These are phyloP conservation scores for Hyposmocoma kahamanoa DNA, from an alignment of 1,140 invertebrate genomes.

Conservation along the genomic window DNA sequence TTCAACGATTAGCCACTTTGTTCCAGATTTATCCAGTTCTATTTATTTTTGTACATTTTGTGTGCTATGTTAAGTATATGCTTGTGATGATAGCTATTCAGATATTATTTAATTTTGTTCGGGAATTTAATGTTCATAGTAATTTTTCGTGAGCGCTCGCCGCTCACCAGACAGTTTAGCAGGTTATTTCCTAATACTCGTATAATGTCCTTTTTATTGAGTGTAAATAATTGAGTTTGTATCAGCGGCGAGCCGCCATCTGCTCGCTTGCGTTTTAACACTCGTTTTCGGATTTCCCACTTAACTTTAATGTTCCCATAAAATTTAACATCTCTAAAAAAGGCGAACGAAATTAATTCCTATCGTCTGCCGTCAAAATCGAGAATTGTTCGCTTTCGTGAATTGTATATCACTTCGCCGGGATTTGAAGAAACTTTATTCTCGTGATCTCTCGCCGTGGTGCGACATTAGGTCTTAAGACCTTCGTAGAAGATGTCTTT, in stretches of 20 bases:
- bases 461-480: slow-evolving; percentile 30
- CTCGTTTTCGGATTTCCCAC: slow-evolving; percentile 67
- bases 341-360: slow-evolving; percentile 28
- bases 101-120: too few species aligned
- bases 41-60: too few species aligned
- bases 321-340: slow-evolving; percentile 49
- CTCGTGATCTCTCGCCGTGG: slow-evolving; percentile 20
- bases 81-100: too few species aligned
- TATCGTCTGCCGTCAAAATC: slow-evolving; percentile 25
- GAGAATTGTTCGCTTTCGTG: slow-evolving; percentile 21
- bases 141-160: slow-evolving; percentile 28
- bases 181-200: slow-evolving; percentile 56
- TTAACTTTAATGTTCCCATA: slow-evolving; percentile 66
- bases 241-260: slow-evolving; percentile 55
- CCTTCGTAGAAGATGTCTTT: slow-evolving; percentile 19
- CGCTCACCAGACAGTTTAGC: slow-evolving; percentile 31
- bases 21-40: too few species aligned
- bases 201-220: slow-evolving; percentile 70
- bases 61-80: too few species aligned
- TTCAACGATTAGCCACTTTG: too few species aligned
- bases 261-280: slow-evolving; percentile 53
- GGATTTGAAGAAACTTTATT: slow-evolving; percentile 44
- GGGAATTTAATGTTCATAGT: too few species aligned
- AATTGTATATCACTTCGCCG: slow-evolving; percentile 42
- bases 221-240: slow-evolving; percentile 71